A percentile compares a stretch with the other conserved stretches of the same genome.
These are phyloP conservation scores for Noctua fimbriata DNA, from an alignment of 2,888 invertebrate species.

Conservation along the genomic window DNA sequence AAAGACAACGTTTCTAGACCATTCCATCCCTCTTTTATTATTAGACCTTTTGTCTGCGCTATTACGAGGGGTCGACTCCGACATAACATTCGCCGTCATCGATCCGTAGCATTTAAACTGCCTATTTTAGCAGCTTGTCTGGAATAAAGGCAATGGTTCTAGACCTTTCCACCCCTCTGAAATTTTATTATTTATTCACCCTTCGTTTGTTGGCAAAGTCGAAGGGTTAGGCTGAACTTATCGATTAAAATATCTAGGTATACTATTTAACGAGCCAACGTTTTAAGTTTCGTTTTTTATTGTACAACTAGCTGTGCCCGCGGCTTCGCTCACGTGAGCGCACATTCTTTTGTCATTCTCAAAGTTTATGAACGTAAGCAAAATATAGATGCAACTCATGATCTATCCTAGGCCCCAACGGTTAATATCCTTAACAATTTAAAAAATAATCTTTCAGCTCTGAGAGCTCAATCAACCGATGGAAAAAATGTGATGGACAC, in stretches of 20 bases:
- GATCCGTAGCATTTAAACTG: conserved; percentile 6
- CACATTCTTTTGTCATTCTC: too few species aligned
- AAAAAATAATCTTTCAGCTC: too few species aligned
- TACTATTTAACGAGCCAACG: background rate
- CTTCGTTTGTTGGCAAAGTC: conserved; percentile 16
- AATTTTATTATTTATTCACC: conserved; percentile 24
- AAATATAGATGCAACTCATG: too few species aligned
- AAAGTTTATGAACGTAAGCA: too few species aligned
- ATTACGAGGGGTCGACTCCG: conserved; percentile 6
- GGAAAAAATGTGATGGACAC: too few species aligned
- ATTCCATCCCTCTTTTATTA: conserved; percentile 20
- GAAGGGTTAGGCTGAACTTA: background rate
- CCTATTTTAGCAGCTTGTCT: background rate
- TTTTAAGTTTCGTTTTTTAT: background rate
- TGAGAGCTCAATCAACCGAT: too few species aligned
- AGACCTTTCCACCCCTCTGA: conserved; percentile 37
- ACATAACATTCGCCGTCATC: conserved; percentile 3
- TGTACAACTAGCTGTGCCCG: too few species aligned
- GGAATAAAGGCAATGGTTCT: conserved; percentile 1
- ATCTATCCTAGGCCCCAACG: too few species aligned
- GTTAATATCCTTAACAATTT: too few species aligned
- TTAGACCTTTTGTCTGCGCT: background rate
- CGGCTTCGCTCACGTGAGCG: too few species aligned
- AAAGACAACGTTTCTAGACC: conserved; percentile 21
- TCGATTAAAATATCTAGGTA: background rate